Evolutionary conservation across 2,797 vertebrate species (phyloP).

Genomic region (Gymnothorax javanicus): DNA sequence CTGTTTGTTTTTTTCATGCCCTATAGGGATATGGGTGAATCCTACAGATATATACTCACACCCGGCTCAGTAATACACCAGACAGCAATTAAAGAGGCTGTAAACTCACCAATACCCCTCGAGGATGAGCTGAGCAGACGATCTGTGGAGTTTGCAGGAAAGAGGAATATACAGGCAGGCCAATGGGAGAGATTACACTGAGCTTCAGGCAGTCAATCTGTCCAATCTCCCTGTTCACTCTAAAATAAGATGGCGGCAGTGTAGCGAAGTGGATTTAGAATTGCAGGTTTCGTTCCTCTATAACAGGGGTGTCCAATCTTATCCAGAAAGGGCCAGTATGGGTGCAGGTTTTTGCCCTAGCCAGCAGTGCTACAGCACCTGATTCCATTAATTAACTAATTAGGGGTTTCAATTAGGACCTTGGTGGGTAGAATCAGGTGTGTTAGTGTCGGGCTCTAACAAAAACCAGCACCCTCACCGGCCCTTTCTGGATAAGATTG

Average conservation of each 20-base stretch:
- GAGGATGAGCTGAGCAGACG: neutral
- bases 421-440: no score
- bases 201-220: neutral
- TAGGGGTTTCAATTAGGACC: no score
- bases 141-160: neutral
- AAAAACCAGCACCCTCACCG: no score
- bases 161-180: neutral
- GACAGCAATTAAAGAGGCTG: neutral
- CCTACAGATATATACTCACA: neutral
- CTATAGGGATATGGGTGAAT: conserved; percentile 21
- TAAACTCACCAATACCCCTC: neutral
- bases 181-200: neutral
- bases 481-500: no score
- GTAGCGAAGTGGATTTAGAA: neutral
- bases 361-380: no score
- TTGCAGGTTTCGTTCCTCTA: no score
- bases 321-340: no score
- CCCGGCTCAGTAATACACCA: neutral
- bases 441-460: no score
- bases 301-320: no score
- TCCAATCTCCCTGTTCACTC: neutral
- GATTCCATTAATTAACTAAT: no score
- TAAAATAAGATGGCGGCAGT: neutral
- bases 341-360: no score
- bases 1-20: conserved; percentile 27